Evolutionary conservation across 1,140 invertebrate genomes (phyloP).

Genomic region (Orchestia grillus): DNA sequence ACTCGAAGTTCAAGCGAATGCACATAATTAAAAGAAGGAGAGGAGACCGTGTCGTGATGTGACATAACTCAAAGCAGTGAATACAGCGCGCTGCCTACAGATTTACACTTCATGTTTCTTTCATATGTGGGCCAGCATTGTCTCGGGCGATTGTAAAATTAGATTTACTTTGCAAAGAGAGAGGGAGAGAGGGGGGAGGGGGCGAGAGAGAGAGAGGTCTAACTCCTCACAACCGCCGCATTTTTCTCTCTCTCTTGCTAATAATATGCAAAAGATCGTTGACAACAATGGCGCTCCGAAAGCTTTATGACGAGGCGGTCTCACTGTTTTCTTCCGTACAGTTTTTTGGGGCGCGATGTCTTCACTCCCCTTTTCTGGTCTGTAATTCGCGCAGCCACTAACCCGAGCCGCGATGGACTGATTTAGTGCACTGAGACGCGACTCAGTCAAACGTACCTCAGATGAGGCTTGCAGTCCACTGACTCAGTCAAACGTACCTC

Average conservation of each 20-base stretch:
- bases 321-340: not conserved
- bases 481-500: too few relatives aligned
- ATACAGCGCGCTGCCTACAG: slow-evolving; percentile 7
- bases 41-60: slow-evolving; percentile 26
- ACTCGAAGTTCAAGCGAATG: slow-evolving; percentile 7
- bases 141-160: not conserved
- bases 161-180: slow-evolving; percentile 30
- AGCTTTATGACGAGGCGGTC: not conserved
- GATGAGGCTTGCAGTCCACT: not conserved
- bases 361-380: not conserved
- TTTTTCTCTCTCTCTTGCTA: not conserved
- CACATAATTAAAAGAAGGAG: slow-evolving; percentile 39
- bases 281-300: slow-evolving; percentile 32
- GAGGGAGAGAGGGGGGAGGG: not conserved
- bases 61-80: slow-evolving; percentile 12
- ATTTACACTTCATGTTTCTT: slow-evolving; percentile 56
- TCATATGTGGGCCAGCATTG: slow-evolving; percentile 39
- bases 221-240: not conserved
- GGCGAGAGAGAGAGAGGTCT: not conserved
- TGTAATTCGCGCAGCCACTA: not conserved
- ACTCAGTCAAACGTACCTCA: not conserved
- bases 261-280: slow-evolving; percentile 50
- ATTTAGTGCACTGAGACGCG: slow-evolving; percentile 14
- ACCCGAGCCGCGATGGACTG: not conserved
- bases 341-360: not conserved